Evolutionary conservation across 2,797 vertebrate species (phyloP).

Genomic region (Acanthornis magna): DNA sequence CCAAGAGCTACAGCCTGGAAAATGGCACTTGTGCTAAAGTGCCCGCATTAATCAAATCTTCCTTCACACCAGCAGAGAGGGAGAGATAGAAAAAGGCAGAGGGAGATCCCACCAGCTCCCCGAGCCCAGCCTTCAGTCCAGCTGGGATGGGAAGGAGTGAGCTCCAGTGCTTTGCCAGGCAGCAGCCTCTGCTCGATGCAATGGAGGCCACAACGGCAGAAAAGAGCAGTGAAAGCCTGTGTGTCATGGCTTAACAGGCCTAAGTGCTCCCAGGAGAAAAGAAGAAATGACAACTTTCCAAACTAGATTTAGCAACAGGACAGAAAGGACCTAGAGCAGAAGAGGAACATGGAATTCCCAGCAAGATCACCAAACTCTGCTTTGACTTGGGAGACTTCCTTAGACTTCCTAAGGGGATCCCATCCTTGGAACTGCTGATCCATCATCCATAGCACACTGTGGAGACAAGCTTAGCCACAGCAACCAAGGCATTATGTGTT

Average conservation of each 20-base stretch:
- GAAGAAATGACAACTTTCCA: not conserved
- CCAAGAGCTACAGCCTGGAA: slow-evolving; percentile 64
- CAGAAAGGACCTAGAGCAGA: not conserved
- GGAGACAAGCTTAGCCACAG: not conserved
- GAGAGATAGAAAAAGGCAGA: not conserved
- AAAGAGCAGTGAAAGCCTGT: not conserved
- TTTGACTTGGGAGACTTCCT: not conserved
- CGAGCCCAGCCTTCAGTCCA: not conserved
- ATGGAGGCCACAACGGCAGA: rapidly evolving
- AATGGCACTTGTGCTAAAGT: slow-evolving; percentile 62
- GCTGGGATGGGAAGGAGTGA: rapidly evolving
- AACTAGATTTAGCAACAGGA: not conserved
- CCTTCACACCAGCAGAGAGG: slow-evolving; percentile 26
- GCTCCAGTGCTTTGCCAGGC: not conserved
- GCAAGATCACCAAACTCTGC: not conserved
- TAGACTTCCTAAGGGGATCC: not conserved
- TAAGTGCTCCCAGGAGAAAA: not conserved
- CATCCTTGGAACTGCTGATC: not conserved
- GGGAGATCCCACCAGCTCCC: not conserved
- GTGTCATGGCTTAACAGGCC: not conserved
- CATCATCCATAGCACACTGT: not conserved
- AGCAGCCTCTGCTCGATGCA: rapidly evolving
- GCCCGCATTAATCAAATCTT: slow-evolving; percentile 59
- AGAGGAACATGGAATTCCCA: not conserved
- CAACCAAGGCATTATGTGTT: rapidly evolving